Evolutionary conservation across 2,797 vertebrate genomes (phyloP).

Genomic region (Sebastes paucispinis): DNA sequence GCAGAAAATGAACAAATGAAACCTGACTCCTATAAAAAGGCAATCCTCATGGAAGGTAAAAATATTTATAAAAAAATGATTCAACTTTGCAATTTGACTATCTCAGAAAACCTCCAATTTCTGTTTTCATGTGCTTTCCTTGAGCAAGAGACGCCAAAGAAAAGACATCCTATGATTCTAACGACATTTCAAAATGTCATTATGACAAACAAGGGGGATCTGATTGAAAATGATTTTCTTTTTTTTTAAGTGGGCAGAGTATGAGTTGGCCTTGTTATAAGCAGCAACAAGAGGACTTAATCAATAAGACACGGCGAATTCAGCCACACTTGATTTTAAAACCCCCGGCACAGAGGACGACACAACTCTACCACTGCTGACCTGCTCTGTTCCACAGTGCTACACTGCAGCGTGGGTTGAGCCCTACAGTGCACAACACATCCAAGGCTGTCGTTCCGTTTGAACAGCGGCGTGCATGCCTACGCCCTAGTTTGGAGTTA

Average conservation of each 20-base stretch:
- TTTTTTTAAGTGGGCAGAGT: not conserved
- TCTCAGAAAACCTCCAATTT: not conserved
- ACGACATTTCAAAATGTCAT: slow-evolving; percentile 7
- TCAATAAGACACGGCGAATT: slow-evolving; percentile 7
- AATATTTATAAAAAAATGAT: not conserved
- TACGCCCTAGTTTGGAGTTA: slow-evolving; percentile 59
- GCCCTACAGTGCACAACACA: slow-evolving; percentile 43
- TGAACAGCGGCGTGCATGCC: slow-evolving; percentile 52
- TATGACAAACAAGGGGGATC: not conserved
- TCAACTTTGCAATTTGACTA: not conserved
- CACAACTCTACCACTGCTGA: slow-evolving; percentile 28
- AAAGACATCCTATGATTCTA: not conserved
- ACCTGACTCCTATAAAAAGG: not conserved
- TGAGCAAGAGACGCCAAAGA: not conserved
- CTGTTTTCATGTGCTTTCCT: not conserved
- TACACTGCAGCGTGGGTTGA: slow-evolving; percentile 58
- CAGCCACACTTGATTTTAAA: slow-evolving; percentile 1
- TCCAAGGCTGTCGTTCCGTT: slow-evolving; percentile 41
- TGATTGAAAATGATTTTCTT: not conserved
- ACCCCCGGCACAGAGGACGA: not conserved
- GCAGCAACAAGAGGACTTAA: slow-evolving; percentile 5
- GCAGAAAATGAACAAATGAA: not conserved
- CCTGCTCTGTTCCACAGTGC: slow-evolving; percentile 31
- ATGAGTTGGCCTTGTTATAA: not conserved
- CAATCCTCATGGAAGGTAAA: too few species aligned